phyloP scores from a whole-genome alignment of 2,888 invertebrate species.

The Pyralis farinalis region DNA sequence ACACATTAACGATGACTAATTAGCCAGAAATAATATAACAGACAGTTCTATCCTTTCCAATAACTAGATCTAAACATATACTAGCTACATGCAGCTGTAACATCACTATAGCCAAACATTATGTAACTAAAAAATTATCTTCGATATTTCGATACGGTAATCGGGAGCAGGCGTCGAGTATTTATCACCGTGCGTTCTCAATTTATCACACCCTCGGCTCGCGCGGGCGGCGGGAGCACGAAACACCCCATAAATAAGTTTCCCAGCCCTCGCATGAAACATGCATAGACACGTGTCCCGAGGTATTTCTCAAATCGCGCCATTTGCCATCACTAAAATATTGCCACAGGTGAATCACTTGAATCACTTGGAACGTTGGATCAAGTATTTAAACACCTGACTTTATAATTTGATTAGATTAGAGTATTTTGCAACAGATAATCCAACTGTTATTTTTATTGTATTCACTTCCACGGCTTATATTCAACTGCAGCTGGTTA shows the following conservation, averaged over 20 bases:
- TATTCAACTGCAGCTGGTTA: not conserved
- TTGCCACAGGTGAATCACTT: not conserved
- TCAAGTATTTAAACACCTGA: not conserved
- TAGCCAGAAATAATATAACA: too few species aligned
- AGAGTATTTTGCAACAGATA: too few species aligned
- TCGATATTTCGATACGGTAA: too few species aligned
- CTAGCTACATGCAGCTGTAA: too few species aligned
- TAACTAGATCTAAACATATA: too few species aligned
- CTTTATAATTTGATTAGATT: too few species aligned
- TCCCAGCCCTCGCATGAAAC: conserved; percentile 15
- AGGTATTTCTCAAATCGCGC: not conserved
- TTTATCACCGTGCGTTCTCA: not conserved
- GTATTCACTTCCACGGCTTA: not conserved
- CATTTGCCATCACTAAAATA: not conserved
- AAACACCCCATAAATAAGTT: conserved; percentile 13
- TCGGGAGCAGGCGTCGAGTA: conserved; percentile 1
- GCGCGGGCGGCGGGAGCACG: not conserved
- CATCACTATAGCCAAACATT: too few species aligned
- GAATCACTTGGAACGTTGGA: not conserved
- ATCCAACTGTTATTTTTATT: not conserved
- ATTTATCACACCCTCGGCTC: not conserved
- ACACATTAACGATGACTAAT: too few species aligned
- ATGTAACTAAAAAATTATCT: too few species aligned
- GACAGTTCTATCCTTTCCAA: too few species aligned
- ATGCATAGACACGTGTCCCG: conserved; percentile 9